Evolutionary conservation across 2,113 vertebrate species (phyloP).

Genomic region (Apeltes quadracus): DNA sequence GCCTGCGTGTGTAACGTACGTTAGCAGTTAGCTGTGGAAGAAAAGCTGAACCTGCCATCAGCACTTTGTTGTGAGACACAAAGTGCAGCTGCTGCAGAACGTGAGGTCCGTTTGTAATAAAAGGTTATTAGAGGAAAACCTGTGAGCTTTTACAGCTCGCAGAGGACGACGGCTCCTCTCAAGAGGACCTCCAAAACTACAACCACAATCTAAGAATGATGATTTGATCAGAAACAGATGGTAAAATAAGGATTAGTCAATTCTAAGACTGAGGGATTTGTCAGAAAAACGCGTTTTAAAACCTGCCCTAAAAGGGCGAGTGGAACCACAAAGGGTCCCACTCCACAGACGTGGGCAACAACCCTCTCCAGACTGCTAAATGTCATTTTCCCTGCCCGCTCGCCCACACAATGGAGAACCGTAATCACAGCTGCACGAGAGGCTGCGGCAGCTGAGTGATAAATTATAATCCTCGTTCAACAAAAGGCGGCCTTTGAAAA

Average conservation of each 20-base stretch:
- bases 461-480: constrained; percentile 63
- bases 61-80: constrained; percentile 56
- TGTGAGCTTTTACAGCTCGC: constrained; percentile 33
- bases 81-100: constrained; percentile 70
- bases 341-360: constrained; percentile 22
- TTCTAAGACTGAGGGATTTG: constrained; percentile 19
- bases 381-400: constrained; percentile 46
- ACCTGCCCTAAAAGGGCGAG: constrained; percentile 40
- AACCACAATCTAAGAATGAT: constrained; percentile 11
- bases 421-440: constrained; percentile 46
- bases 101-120: constrained; percentile 64
- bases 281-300: constrained; percentile 29
- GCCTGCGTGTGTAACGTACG: constrained; percentile 53
- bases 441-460: constrained; percentile 48
- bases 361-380: constrained; percentile 57
- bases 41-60: constrained; percentile 69
- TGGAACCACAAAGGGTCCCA: constrained; percentile 33
- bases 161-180: neutral
- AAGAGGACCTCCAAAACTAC: constrained; percentile 8
- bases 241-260: constrained; percentile 26
- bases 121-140: constrained; percentile 61
- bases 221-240: constrained; percentile 49
- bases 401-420: constrained; percentile 43
- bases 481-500: constrained; percentile 50
- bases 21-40: constrained; percentile 61